phyloP scores from a whole-genome alignment of 2,113 vertebrate genomes.

The Elephas maximus region DNA sequence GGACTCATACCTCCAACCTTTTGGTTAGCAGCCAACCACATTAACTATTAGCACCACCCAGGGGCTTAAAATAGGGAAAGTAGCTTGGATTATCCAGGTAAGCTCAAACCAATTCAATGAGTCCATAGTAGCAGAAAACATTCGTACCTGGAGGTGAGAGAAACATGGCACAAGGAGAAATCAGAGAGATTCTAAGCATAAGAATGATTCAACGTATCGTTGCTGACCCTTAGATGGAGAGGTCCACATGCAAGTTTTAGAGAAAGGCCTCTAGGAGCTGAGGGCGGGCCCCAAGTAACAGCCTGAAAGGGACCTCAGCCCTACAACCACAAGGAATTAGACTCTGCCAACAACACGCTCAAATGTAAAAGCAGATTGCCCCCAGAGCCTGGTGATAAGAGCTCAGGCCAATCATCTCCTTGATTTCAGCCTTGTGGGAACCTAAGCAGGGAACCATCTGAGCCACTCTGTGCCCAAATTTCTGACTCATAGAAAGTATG shows the following conservation, averaged over 20 bases:
- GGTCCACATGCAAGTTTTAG: no score
- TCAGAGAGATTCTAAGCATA: background rate
- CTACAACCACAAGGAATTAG: rapidly evolving
- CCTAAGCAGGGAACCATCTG: background rate
- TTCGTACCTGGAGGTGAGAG: background rate
- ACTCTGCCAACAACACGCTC: background rate
- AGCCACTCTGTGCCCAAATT: background rate
- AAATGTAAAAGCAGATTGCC: background rate
- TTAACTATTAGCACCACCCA: no score
- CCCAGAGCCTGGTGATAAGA: background rate
- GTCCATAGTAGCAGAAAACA: background rate
- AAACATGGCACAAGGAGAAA: background rate
- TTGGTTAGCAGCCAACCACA: no score
- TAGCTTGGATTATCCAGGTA: no score
- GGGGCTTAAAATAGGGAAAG: background rate
- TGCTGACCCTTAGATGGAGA: background rate
- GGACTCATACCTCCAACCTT: no score
- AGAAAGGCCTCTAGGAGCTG: background rate
- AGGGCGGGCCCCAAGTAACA: background rate
- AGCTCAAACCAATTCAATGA: background rate
- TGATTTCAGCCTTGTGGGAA: background rate
- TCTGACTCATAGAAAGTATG: background rate
- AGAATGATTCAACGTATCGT: background rate
- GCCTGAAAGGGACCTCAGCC: no score
- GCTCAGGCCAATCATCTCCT: no score